These are phyloP conservation scores for Falco naumanni DNA, from an alignment of 2,797 vertebrate genomes.

Conservation along the genomic window DNA sequence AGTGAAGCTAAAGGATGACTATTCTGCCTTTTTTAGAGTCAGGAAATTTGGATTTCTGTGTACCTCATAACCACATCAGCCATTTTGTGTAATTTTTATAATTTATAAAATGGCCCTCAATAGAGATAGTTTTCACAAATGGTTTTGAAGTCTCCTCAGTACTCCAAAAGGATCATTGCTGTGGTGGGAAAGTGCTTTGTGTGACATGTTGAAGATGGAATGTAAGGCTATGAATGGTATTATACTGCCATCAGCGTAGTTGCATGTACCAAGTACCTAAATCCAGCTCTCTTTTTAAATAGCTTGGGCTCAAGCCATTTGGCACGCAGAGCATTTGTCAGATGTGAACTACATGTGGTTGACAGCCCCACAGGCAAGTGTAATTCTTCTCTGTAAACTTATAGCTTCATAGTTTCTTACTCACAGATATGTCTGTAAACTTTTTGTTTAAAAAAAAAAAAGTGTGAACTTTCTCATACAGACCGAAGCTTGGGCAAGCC, in stretches of 20 bases:
- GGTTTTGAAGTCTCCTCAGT: background rate
- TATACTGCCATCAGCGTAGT: background rate
- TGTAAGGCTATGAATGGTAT: background rate
- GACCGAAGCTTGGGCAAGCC: background rate
- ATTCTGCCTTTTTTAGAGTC: background rate
- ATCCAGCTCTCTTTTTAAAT: background rate
- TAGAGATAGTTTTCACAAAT: background rate
- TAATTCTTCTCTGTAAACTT: background rate
- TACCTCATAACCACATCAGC: background rate
- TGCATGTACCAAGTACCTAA: background rate
- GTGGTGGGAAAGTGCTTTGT: background rate
- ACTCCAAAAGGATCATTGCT: background rate
- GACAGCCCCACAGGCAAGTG: background rate
- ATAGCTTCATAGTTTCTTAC: background rate
- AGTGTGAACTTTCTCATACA: background rate
- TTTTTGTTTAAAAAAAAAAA: background rate
- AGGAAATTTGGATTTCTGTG: background rate
- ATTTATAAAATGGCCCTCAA: background rate
- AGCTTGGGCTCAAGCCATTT: background rate
- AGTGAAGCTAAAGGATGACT: background rate
- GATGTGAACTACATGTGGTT: background rate
- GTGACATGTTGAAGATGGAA: background rate
- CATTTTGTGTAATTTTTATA: background rate
- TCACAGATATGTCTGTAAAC: background rate
- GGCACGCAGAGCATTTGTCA: background rate